A percentile compares a stretch with the other conserved stretches of the same genome.
These are phyloP conservation scores for Cyanocitta stelleri DNA, from an alignment of 2,113 vertebrate species.

Conservation along the genomic window DNA sequence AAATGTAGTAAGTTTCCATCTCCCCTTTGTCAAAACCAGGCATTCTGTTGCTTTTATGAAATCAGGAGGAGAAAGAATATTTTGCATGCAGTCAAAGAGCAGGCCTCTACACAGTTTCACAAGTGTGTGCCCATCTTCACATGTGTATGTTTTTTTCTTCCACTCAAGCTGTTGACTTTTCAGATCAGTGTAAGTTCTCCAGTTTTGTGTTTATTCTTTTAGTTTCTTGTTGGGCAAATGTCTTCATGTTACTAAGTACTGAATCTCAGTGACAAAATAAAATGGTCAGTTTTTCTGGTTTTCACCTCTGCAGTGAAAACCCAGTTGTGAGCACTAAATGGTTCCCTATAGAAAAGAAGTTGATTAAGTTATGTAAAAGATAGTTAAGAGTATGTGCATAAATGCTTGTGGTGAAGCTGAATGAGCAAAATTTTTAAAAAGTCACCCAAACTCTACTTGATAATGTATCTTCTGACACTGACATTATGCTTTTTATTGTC, in stretches of 20 bases:
- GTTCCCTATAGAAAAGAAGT: neutral
- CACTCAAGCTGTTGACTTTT: neutral
- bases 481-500: neutral
- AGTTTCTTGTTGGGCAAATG: neutral
- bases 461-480: neutral
- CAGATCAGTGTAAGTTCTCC: neutral
- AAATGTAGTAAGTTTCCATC: slow-evolving; percentile 19
- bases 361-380: neutral
- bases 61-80: neutral
- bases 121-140: neutral
- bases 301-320: neutral
- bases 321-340: neutral
- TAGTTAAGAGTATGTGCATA: neutral
- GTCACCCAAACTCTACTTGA: neutral
- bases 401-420: neutral
- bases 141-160: neutral
- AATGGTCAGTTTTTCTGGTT: neutral
- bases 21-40: slow-evolving; percentile 9
- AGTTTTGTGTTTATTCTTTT: slow-evolving; percentile 10
- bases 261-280: neutral
- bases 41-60: slow-evolving; percentile 23
- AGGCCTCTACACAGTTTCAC: neutral
- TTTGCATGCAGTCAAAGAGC: neutral
- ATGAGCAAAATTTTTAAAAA: neutral
- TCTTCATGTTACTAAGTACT: neutral